These are phyloP conservation scores for Megalopta genalis DNA, from an alignment of 1,140 invertebrate species.

Conservation along the genomic window DNA sequence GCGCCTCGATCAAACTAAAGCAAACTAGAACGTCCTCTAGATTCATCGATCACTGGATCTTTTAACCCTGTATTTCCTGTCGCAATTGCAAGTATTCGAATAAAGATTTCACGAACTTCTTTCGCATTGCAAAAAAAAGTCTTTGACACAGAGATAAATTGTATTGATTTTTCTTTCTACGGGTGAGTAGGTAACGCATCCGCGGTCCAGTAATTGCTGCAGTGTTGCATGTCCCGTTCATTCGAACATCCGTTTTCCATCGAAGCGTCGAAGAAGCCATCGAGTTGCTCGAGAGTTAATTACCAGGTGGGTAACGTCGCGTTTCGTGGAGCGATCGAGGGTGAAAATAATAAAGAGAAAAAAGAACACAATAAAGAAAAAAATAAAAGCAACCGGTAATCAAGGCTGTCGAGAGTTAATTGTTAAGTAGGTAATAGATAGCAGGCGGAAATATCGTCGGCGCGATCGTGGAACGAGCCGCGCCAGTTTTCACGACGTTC, in stretches of 20 bases:
- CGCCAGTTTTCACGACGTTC: background rate
- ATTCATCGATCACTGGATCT: too few species aligned
- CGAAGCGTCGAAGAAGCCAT: slow-evolving; percentile 23
- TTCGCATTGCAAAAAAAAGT: too few species aligned
- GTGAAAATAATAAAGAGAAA: background rate
- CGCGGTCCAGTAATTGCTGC: too few species aligned
- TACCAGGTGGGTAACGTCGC: background rate
- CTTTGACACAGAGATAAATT: too few species aligned
- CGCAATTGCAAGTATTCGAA: too few species aligned
- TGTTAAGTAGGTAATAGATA: slow-evolving; percentile 29
- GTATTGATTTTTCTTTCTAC: too few species aligned
- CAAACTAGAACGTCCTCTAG: background rate
- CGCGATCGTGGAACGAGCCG: slow-evolving; percentile 12
- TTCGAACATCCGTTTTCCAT: too few species aligned
- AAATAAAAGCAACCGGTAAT: background rate
- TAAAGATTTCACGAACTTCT: too few species aligned
- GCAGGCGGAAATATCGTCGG: background rate
- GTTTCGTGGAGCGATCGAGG: background rate
- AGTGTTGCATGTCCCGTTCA: too few species aligned
- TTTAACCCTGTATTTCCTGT: too few species aligned
- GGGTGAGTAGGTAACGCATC: too few species aligned
- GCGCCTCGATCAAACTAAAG: background rate
- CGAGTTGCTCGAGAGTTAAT: slow-evolving; percentile 6
- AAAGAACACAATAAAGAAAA: background rate
- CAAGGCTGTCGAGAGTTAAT: slow-evolving; percentile 18